Conservation (phyloP, 2,888 invertebrate genomes). For the Catocala sponsa region DNA sequence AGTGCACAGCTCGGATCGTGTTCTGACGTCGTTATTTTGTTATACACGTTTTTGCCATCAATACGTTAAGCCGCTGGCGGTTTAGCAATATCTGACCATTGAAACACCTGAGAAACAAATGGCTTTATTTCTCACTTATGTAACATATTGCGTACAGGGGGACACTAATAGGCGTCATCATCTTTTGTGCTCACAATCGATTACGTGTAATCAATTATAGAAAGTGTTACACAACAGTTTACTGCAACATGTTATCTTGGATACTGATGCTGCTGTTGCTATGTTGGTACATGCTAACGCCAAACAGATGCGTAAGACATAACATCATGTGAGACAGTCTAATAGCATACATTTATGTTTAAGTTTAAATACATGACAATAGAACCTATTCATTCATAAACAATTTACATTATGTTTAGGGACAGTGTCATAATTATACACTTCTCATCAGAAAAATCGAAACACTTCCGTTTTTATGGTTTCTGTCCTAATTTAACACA, state of each 20-base stretch:
- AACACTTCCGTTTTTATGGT: too few relatives aligned
- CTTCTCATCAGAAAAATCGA: too few relatives aligned
- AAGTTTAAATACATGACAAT: too few relatives aligned
- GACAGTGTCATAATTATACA: too few relatives aligned
- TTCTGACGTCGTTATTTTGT: constrained; percentile 27
- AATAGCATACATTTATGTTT: too few relatives aligned
- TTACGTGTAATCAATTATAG: constrained; percentile 58
- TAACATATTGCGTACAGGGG: constrained; percentile 52
- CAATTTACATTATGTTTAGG: too few relatives aligned
- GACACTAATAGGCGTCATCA: constrained; percentile 54
- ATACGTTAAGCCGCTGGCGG: constrained; percentile 45
- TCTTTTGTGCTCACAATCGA: constrained; percentile 53
- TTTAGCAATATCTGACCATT: constrained; percentile 53
- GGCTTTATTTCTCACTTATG: constrained; percentile 47
- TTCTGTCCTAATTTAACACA: too few relatives aligned
- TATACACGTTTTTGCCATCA: constrained; percentile 50
- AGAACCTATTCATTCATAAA: too few relatives aligned
- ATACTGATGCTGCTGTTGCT: constrained; percentile 14
- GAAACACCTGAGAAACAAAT: constrained; percentile 45
- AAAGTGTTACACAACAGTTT: constrained; percentile 48
- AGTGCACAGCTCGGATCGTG: constrained; percentile 54
- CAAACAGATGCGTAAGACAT: background rate
- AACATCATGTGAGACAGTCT: too few relatives aligned
- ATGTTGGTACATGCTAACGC: constrained; percentile 1
- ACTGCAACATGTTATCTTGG: constrained; percentile 28